Conservation (phyloP, 2,888 invertebrate species). For the Eupithecia insigniata region DNA sequence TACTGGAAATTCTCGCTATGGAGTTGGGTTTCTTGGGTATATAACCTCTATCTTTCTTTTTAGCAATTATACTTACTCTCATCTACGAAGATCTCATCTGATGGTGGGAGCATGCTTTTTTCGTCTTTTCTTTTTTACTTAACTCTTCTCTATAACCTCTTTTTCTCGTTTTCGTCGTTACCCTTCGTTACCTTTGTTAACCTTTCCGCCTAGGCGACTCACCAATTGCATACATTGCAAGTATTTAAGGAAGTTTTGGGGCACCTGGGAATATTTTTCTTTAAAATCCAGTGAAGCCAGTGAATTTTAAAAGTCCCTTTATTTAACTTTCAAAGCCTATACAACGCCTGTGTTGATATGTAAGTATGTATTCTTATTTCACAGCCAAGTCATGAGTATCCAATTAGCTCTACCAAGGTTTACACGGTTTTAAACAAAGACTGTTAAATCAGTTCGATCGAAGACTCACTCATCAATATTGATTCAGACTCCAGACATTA, state of each 20-base stretch:
- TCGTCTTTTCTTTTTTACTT: neutral
- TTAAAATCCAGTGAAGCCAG: too few species aligned
- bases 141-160: too few species aligned
- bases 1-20: neutral
- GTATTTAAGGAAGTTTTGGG: too few species aligned
- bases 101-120: neutral
- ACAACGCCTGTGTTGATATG: neutral
- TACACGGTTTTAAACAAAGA: neutral
- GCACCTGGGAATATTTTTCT: neutral
- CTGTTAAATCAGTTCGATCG: slow-evolving; percentile 8
- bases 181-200: too few species aligned
- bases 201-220: too few species aligned
- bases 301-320: neutral
- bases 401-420: neutral
- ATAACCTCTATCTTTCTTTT: neutral
- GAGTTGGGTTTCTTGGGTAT: neutral
- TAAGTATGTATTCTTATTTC: neutral
- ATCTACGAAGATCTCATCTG: neutral
- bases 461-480: slow-evolving; percentile 14
- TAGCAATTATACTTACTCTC: neutral
- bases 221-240: too few species aligned
- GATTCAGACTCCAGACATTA: slow-evolving; percentile 12
- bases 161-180: too few species aligned
- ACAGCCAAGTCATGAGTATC: neutral
- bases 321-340: neutral